Evolutionary conservation across 2,113 vertebrate species (phyloP).

Genomic region (Nyctereutes procyonoides): DNA sequence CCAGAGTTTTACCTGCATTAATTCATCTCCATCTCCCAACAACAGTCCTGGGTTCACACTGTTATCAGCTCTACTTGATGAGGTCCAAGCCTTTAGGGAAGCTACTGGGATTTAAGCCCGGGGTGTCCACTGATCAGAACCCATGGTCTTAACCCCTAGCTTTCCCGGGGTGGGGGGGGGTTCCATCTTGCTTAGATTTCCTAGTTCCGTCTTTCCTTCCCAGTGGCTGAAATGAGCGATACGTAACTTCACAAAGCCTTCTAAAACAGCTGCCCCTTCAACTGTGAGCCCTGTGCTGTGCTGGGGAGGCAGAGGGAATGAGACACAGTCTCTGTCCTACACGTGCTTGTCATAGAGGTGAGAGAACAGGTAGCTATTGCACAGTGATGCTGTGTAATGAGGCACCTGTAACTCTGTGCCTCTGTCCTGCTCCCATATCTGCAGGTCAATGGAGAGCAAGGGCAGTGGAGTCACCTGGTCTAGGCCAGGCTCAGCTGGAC

Average conservation of each 20-base stretch:
- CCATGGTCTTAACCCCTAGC: not conserved
- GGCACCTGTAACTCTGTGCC: not conserved
- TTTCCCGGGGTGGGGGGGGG: not conserved
- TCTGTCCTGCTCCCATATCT: no score
- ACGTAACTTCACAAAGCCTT: not conserved
- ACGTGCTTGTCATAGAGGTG: not conserved
- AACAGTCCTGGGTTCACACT: no score
- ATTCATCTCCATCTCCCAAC: not conserved
- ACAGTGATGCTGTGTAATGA: not conserved
- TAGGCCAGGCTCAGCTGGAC: not conserved
- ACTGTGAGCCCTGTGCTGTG: not conserved
- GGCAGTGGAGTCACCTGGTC: not conserved
- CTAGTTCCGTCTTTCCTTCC: not conserved
- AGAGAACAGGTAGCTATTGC: not conserved
- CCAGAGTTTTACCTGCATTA: not conserved
- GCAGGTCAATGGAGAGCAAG: not conserved
- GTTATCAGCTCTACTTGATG: not conserved
- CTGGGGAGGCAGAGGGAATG: not conserved
- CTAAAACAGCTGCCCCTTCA: not conserved
- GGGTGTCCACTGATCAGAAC: not conserved
- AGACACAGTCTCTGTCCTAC: not conserved
- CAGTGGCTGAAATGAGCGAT: not conserved
- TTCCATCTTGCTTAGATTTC: fast-evolving
- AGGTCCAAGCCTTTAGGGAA: not conserved
- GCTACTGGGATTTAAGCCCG: not conserved